Evolutionary conservation across 2,113 vertebrate species (phyloP), one percentile per base, ranked within the genome.

Genomic region (Salvelinus fontinalis): DNA sequence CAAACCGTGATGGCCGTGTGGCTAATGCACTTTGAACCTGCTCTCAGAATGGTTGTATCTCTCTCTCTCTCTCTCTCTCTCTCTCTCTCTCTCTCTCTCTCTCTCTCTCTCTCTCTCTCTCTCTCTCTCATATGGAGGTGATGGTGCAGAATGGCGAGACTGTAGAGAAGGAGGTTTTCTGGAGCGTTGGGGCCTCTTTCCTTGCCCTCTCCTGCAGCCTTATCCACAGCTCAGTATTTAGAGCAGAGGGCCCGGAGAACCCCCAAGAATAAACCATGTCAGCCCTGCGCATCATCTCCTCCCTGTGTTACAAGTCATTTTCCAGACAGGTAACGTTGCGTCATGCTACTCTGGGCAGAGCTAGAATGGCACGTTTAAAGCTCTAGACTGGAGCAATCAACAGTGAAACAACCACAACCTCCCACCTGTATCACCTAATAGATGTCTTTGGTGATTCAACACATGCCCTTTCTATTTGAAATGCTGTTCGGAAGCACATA

Each of bases 1-100:
- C 71, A 78, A 20, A 77, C 87, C 81, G 84, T 44, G 71, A 71
- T 79, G 62, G 77, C 79, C 77, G n/a, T 11, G 57, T 4, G 70
- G 79, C 82, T 78, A 77, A 76, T 84, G 91, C 48, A 87, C 91
- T 91, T 90, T 92, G 89, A 81, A 89, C 89, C 39, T 44, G 39
- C 9, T 2, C 39, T 44, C 2, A 11, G 39, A 44, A 44, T 11
- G 9, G 39, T 44, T 44, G 7, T 39, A 1, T 39, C 0, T 62
- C 1, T 73, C 57, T 11, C 49, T 29, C 49, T 72, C 1, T 39
- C 34, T 39, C 7, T 39, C 34, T 39, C 34, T 39, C 34, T 39
- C 7, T 39, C 34, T 34, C 34, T 34, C 34, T 7, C 6, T 34
- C 34, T 34, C 34, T 34, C 34, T 34, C 6, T 34, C 34, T 34